A percentile compares a stretch with the other conserved stretches of the same genome.
phyloP scores from a whole-genome alignment of 2,797 vertebrate species.

The Gallinago solitaria region DNA sequence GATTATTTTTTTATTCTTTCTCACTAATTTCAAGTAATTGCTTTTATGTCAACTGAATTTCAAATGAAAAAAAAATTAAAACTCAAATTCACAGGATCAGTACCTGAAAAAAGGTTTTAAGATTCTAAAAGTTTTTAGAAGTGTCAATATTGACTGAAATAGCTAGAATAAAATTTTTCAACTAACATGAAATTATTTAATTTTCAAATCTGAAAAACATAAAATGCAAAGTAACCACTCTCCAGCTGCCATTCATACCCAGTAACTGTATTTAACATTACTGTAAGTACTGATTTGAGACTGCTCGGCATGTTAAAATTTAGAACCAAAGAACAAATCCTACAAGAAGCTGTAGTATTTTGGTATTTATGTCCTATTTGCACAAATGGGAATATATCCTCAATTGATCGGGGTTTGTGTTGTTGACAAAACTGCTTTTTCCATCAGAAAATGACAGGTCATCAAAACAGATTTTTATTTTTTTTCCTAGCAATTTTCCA shows the following conservation, averaged over 20 bases:
- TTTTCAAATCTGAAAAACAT: neutral
- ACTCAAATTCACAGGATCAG: neutral
- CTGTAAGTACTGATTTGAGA: neutral
- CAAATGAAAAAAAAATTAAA: neutral
- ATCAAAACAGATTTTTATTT: neutral
- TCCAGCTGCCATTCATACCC: neutral
- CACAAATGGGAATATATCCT: neutral
- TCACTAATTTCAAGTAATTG: neutral
- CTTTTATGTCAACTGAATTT: neutral
- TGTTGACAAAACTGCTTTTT: conserved; percentile 28
- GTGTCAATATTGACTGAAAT: neutral
- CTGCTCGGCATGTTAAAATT: neutral
- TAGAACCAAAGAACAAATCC: neutral
- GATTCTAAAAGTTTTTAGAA: neutral
- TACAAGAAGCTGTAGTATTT: neutral
- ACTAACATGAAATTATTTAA: neutral
- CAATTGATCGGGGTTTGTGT: neutral
- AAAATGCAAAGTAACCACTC: neutral
- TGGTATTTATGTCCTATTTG: neutral
- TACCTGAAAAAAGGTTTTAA: neutral
- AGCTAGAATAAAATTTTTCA: neutral
- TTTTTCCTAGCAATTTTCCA: neutral
- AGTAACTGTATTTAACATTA: neutral
- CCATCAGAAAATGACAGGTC: neutral
- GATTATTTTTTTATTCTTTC: neutral